Evolutionary conservation across 2,113 vertebrate genomes (phyloP).

Genomic region (Tragelaphus scriptus): DNA sequence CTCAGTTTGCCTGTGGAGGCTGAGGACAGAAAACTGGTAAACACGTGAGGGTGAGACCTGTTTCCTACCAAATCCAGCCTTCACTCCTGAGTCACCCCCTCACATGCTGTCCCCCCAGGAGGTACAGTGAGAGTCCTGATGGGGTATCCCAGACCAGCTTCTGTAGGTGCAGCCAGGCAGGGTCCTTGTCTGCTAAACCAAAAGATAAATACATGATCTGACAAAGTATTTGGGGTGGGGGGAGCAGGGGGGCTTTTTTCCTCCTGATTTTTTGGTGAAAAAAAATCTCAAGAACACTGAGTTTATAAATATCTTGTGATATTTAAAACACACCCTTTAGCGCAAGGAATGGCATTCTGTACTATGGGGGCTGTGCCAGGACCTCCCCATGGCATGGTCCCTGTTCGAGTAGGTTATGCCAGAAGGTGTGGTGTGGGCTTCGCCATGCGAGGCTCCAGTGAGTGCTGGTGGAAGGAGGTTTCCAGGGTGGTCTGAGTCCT

Average conservation of each 20-base stretch:
- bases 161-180: background rate
- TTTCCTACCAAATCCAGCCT: background rate
- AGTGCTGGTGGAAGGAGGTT: background rate
- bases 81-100: background rate
- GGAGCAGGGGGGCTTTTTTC: background rate
- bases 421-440: too few relatives aligned
- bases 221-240: background rate
- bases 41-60: background rate
- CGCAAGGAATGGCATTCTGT: background rate
- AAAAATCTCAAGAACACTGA: background rate
- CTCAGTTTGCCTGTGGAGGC: background rate
- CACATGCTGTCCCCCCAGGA: background rate
- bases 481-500: background rate
- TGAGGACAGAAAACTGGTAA: background rate
- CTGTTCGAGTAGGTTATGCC: background rate
- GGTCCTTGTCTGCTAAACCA: background rate
- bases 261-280: background rate
- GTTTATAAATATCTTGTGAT: background rate
- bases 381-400: background rate
- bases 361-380: background rate
- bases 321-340: background rate
- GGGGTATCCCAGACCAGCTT: background rate
- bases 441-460: accelerated
- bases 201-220: background rate
- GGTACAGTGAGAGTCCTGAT: background rate